These are phyloP conservation scores for Anser cygnoides DNA, from an alignment of 2,113 vertebrate genomes.

Conservation along the genomic window DNA sequence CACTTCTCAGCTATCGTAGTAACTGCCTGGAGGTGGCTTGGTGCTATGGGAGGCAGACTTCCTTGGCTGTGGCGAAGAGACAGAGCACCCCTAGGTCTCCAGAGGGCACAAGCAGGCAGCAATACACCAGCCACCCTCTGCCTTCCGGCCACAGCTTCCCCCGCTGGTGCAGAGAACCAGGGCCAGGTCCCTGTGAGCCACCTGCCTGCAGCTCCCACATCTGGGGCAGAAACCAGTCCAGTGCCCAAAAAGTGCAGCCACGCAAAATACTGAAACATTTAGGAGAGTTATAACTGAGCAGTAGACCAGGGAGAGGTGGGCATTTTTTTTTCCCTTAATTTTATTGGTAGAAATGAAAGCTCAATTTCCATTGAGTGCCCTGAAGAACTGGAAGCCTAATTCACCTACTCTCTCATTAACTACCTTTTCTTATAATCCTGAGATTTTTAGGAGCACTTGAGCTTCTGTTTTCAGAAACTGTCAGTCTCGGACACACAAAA, in stretches of 20 bases:
- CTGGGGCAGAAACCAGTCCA: not conserved
- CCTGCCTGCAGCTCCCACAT: not conserved
- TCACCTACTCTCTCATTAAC: not conserved
- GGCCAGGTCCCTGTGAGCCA: not conserved
- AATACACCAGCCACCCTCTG: not conserved
- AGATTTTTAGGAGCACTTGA: not conserved
- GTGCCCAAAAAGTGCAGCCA: not conserved
- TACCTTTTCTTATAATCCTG: not conserved
- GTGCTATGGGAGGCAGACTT: not conserved
- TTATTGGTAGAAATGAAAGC: not conserved
- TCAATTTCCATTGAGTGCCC: not conserved
- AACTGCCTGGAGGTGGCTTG: not conserved
- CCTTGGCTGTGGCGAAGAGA: not conserved
- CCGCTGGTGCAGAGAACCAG: not conserved
- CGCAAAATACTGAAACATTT: not conserved
- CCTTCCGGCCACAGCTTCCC: not conserved
- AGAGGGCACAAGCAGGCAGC: not conserved
- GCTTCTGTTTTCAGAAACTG: not conserved
- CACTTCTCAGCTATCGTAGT: not conserved
- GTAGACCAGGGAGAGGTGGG: not conserved
- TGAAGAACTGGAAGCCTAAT: not conserved
- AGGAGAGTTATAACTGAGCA: not conserved
- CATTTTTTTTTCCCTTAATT: not conserved
- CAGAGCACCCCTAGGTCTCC: not conserved
- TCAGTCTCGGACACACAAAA: not conserved